These are phyloP conservation scores for Cepphus grylle DNA, from an alignment of 2,113 vertebrate species.

Conservation along the genomic window DNA sequence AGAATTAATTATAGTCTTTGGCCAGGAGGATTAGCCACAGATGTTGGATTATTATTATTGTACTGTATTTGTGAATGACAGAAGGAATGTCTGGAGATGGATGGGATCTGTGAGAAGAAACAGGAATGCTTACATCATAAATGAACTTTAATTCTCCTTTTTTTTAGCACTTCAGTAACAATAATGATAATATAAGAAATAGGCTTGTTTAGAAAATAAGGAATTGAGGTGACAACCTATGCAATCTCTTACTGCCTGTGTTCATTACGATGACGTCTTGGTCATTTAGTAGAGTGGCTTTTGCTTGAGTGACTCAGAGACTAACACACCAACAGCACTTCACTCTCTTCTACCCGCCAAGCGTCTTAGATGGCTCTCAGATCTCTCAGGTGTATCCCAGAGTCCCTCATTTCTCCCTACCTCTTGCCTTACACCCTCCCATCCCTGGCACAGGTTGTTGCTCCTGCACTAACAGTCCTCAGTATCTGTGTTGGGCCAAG, in stretches of 20 bases:
- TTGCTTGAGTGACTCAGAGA: not conserved
- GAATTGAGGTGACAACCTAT: not conserved
- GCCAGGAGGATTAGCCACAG: slow-evolving; percentile 49
- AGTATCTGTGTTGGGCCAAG: not conserved
- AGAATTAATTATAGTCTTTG: slow-evolving; percentile 48
- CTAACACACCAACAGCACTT: not conserved
- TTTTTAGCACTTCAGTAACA: not conserved
- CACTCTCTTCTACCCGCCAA: not conserved
- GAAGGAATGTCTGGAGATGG: slow-evolving; percentile 39
- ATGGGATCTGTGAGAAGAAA: not conserved
- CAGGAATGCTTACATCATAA: not conserved
- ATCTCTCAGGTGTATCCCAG: not conserved
- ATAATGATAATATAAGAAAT: not conserved
- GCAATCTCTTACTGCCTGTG: not conserved
- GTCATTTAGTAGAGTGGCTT: not conserved
- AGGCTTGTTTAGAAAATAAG: not conserved
- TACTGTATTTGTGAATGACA: slow-evolving; percentile 46
- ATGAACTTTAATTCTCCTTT: not conserved
- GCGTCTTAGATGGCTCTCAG: not conserved
- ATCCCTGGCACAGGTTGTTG: not conserved
- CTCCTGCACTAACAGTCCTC: not conserved
- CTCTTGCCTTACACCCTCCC: not conserved
- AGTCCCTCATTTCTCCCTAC: not conserved
- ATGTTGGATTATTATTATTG: slow-evolving; percentile 57
- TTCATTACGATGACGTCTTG: no score